Evolutionary conservation across 2,113 vertebrate species (phyloP).

Genomic region (Colistium nudipinnis): DNA sequence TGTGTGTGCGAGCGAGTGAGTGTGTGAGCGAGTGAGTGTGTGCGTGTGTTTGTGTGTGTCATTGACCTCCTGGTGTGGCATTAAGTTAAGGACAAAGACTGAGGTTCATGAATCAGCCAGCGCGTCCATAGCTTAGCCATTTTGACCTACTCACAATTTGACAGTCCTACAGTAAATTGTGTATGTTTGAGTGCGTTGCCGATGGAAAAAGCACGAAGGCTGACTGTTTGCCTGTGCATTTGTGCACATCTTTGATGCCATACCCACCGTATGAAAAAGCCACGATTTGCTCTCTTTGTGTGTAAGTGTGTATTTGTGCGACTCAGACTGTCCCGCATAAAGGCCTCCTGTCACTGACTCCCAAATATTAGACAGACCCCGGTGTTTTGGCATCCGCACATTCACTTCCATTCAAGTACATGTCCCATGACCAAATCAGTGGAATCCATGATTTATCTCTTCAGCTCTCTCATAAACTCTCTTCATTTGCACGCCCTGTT

Average conservation of each 20-base stretch:
- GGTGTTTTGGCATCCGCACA: constrained; percentile 50
- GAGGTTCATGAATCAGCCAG: constrained; percentile 82
- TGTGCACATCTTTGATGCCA: not conserved
- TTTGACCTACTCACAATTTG: constrained; percentile 52
- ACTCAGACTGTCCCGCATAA: constrained; percentile 54
- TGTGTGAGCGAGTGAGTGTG: no score
- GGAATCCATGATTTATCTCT: constrained; percentile 70
- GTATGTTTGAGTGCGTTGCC: constrained; percentile 23
- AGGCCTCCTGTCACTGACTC: constrained; percentile 55
- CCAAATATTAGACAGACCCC: constrained; percentile 72
- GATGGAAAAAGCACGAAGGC: constrained; percentile 8
- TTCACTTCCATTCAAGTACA: constrained; percentile 64
- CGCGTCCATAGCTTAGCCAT: constrained; percentile 66
- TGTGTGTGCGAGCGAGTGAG: constrained; percentile 40
- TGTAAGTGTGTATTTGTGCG: constrained; percentile 9
- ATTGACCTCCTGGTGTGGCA: constrained; percentile 79
- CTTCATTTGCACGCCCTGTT: constrained; percentile 63
- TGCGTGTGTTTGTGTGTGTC: constrained; percentile 67
- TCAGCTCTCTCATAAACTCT: constrained; percentile 61
- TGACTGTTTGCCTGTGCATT: not conserved
- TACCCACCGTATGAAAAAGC: not conserved
- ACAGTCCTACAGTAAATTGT: constrained; percentile 46
- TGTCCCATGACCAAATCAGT: constrained; percentile 67
- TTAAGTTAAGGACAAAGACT: constrained; percentile 80
- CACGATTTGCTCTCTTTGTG: constrained; percentile 8